A percentile compares a stretch with the other conserved stretches of the same genome.
Evolutionary conservation across 2,888 invertebrate genomes (phyloP).

Genomic region (Parnassius mnemosyne): DNA sequence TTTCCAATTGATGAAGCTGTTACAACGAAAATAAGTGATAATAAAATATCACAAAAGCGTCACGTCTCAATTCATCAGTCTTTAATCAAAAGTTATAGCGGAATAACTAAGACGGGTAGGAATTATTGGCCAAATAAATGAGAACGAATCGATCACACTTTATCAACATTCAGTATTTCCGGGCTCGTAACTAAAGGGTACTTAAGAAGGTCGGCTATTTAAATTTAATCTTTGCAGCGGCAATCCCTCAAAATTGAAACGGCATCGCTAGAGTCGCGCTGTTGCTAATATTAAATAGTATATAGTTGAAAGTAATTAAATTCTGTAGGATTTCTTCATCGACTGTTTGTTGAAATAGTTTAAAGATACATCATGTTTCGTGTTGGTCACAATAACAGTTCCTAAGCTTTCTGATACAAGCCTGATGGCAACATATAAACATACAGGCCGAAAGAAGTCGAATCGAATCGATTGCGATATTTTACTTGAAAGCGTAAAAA

Average conservation of each 20-base stretch:
- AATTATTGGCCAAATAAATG: slow-evolving; percentile 14
- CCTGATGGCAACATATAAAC: too few species aligned
- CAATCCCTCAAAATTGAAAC: slow-evolving; percentile 12
- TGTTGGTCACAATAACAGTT: too few species aligned
- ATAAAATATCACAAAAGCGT: slow-evolving; percentile 19
- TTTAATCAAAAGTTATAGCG: slow-evolving; percentile 21
- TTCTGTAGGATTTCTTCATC: background rate
- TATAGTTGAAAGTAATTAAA: background rate
- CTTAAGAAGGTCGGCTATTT: slow-evolving; percentile 4
- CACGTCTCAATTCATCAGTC: slow-evolving; percentile 20
- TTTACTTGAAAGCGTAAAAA: too few species aligned
- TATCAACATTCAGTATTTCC: slow-evolving; percentile 18
- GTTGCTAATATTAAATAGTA: background rate
- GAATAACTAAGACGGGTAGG: slow-evolving; percentile 12
- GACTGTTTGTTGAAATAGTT: background rate
- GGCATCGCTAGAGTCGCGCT: background rate
- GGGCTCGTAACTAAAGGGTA: background rate
- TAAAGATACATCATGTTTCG: background rate
- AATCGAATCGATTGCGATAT: too few species aligned
- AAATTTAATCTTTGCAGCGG: slow-evolving; percentile 16
- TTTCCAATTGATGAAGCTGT: background rate
- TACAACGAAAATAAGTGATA: slow-evolving; percentile 13
- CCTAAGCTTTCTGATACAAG: too few species aligned
- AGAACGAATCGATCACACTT: slow-evolving; percentile 20
- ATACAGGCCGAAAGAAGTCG: too few species aligned